Conservation (phyloP, 2,888 invertebrate species). For the Phymatocera aterrima region DNA sequence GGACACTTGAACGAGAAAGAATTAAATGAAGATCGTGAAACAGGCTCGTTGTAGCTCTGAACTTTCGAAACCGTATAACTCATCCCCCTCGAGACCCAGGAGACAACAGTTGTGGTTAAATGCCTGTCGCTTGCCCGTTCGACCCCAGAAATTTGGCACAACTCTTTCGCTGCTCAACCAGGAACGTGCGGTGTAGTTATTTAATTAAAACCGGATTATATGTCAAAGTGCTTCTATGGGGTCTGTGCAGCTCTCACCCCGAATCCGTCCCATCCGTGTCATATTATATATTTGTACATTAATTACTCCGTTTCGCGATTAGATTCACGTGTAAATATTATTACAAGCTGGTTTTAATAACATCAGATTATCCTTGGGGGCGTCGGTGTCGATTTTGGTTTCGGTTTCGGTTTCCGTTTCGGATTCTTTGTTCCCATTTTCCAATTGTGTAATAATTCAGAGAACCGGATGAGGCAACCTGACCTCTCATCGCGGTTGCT, state of each 20-base stretch:
- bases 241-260: not conserved
- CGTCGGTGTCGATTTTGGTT: no score
- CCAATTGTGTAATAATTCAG: no score
- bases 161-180: constrained; percentile 42
- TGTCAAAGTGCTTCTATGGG: constrained; percentile 46
- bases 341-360: not conserved
- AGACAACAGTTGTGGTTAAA: constrained; percentile 73
- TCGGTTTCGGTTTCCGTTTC: no score
- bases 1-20: not conserved
- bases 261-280: not conserved
- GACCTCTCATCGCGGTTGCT: no score
- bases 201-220: constrained; percentile 73
- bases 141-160: constrained; percentile 46
- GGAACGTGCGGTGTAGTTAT: constrained; percentile 59
- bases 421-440: no score
- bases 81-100: constrained; percentile 46
- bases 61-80: not conserved
- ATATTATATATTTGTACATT: not conserved
- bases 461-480: no score
- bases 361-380: not conserved
- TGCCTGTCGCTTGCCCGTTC: constrained; percentile 62
- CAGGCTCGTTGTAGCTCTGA: not conserved
- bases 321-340: not conserved
- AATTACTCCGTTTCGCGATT: not conserved
- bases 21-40: not conserved